These are phyloP conservation scores for Laspeyria flexula DNA, from an alignment of 2,888 invertebrate species.

Conservation along the genomic window DNA sequence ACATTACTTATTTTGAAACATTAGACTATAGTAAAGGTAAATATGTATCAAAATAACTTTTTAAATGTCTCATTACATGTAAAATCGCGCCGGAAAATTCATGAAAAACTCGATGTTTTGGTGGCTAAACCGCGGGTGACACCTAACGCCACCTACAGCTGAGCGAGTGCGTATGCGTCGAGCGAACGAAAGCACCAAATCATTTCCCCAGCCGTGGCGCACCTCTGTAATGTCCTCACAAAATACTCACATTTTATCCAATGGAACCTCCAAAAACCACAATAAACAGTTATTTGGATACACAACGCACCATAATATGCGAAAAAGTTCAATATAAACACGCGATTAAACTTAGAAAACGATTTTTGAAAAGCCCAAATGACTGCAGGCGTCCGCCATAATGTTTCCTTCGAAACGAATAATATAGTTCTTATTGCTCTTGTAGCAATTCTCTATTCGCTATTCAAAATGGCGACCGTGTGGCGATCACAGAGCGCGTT, in stretches of 20 bases:
- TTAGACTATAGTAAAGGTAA: constrained; percentile 42
- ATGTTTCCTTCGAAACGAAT: constrained; percentile 87
- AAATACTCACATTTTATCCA: constrained; percentile 84
- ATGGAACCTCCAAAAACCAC: constrained; percentile 81
- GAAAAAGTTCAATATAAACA: constrained; percentile 86
- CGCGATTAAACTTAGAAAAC: constrained; percentile 85
- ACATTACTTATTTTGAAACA: constrained; percentile 38
- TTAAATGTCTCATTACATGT: constrained; percentile 62
- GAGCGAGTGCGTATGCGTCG: constrained; percentile 85
- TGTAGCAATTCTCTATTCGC: constrained; percentile 86
- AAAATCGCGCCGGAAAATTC: constrained; percentile 84
- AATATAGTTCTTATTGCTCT: constrained; percentile 87
- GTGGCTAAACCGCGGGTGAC: constrained; percentile 71
- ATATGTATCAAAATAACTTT: constrained; percentile 54
- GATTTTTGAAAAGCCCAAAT: constrained; percentile 87
- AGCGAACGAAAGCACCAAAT: constrained; percentile 85
- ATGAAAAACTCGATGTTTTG: constrained; percentile 84
- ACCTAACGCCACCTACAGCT: constrained; percentile 86
- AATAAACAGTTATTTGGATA: constrained; percentile 81
- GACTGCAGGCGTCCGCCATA: constrained; percentile 86
- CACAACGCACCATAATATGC: constrained; percentile 85
- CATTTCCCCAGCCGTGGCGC: constrained; percentile 87
- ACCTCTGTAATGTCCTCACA: constrained; percentile 84
- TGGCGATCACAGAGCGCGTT: constrained; percentile 83
- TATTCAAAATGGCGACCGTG: constrained; percentile 87